phyloP scores from a whole-genome alignment of 2,888 invertebrate species.

The Troilus luridus region DNA sequence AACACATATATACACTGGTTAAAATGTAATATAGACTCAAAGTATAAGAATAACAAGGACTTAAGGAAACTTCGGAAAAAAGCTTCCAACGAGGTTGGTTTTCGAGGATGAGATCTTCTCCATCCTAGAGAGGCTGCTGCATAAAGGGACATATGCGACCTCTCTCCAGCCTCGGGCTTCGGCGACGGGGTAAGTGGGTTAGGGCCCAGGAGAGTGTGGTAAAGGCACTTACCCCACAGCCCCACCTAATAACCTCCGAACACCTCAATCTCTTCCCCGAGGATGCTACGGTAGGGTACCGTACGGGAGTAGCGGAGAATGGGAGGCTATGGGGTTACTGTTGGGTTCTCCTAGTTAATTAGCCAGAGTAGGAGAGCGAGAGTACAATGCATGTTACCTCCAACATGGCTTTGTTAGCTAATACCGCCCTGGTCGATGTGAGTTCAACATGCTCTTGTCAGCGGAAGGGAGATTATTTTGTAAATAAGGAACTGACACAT shows the following conservation, averaged over 20 bases:
- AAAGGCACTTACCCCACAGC: background rate
- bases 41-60: too few species aligned
- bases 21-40: too few species aligned
- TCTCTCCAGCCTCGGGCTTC: background rate
- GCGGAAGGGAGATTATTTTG: background rate
- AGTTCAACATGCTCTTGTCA: background rate
- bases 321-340: background rate
- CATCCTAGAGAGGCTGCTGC: background rate
- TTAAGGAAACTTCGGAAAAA: too few species aligned
- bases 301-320: background rate
- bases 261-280: background rate
- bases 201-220: conserved; percentile 14
- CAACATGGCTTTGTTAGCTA: background rate
- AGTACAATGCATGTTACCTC: background rate
- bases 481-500: background rate
- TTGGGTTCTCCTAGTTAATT: background rate
- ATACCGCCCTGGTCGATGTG: background rate
- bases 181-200: conserved; percentile 13
- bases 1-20: too few species aligned
- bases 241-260: conserved; percentile 18
- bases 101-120: background rate
- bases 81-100: background rate
- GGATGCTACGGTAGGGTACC: background rate
- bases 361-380: background rate
- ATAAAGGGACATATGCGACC: background rate